Conservation (phyloP, 2,113 vertebrate genomes). For the Ciconia stormi region DNA sequence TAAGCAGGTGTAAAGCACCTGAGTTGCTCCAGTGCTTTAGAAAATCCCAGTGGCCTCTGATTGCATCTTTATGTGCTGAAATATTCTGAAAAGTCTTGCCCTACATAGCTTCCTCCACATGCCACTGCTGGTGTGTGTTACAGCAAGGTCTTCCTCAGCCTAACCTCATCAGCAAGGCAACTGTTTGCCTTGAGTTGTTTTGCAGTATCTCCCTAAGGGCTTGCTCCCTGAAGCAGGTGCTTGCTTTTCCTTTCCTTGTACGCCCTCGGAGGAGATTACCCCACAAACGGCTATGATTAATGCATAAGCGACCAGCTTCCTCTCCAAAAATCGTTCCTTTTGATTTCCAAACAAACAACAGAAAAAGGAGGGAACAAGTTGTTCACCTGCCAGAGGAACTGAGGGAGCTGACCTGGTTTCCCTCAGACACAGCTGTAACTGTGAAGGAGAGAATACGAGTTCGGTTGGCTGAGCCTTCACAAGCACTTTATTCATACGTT, state of each 20-base stretch:
- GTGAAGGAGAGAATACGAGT: not conserved
- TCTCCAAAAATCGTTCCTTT: not conserved
- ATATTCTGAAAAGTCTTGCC: not conserved
- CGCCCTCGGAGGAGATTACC: not conserved
- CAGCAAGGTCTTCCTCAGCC: not conserved
- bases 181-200: not conserved
- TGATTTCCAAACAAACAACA: slow-evolving; percentile 11
- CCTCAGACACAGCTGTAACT: not conserved
- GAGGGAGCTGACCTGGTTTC: slow-evolving; percentile 35
- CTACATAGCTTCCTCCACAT: not conserved
- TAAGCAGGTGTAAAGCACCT: not conserved
- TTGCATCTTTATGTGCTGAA: not conserved
- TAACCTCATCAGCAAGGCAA: not conserved
- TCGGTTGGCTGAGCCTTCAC: not conserved
- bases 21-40: not conserved
- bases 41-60: not conserved
- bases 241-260: not conserved
- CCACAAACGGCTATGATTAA: not conserved
- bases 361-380: slow-evolving; percentile 9
- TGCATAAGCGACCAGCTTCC: not conserved
- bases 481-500: not conserved
- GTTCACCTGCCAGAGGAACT: not conserved
- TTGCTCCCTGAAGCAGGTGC: not conserved
- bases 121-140: not conserved
- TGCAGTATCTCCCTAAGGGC: not conserved